These are phyloP conservation scores for Dromius quadrimaculatus DNA, from an alignment of 2,888 invertebrate genomes.

Conservation along the genomic window DNA sequence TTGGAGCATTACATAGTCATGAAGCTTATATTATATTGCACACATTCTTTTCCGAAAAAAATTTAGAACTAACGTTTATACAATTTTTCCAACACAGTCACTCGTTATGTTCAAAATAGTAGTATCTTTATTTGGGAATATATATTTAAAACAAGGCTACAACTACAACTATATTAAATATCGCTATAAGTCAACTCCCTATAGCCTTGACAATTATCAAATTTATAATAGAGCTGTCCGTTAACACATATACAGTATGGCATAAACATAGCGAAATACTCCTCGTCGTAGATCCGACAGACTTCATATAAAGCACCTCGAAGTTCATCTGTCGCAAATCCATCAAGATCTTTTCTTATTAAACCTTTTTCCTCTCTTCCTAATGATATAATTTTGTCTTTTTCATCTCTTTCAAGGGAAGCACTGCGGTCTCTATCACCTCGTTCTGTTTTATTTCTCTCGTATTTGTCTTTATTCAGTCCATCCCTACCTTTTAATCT, in stretches of 20 bases:
- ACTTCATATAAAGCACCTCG: not conserved
- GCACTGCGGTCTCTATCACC: too few species aligned
- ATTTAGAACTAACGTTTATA: too few species aligned
- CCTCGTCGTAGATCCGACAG: conserved; percentile 17
- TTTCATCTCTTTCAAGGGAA: too few species aligned
- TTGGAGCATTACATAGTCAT: too few species aligned
- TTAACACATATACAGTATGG: conserved; percentile 62
- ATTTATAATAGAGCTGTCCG: conserved; percentile 63
- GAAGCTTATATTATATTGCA: too few species aligned
- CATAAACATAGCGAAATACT: conserved; percentile 59
- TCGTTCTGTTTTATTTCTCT: conserved; percentile 2
- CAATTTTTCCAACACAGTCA: too few species aligned
- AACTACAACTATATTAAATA: not conserved
- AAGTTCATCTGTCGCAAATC: not conserved
- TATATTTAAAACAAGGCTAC: conserved; percentile 1
- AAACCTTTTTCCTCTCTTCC: not conserved
- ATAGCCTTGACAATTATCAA: conserved; percentile 56
- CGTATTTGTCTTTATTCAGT: conserved; percentile 7
- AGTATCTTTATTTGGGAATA: too few species aligned
- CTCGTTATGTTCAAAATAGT: too few species aligned
- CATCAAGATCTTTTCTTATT: not conserved
- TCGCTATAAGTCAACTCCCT: conserved; percentile 25
- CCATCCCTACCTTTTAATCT: conserved; percentile 47
- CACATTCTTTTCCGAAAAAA: too few species aligned
- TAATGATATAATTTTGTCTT: too few species aligned